phyloP scores from a whole-genome alignment of 2,797 vertebrate genomes.

The Darevskia mixta region DNA sequence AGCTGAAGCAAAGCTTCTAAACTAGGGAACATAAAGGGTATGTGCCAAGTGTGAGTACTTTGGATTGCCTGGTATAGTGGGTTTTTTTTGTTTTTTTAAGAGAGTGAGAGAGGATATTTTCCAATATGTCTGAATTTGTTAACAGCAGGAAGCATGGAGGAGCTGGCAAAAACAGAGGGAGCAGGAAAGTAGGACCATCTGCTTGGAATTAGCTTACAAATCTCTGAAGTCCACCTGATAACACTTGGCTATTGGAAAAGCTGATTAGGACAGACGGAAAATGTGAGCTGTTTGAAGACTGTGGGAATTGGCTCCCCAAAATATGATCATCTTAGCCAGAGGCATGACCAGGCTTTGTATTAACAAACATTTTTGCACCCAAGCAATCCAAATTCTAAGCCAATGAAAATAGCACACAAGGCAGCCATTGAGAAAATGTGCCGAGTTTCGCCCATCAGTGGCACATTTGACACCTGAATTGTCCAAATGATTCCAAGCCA shows the following conservation, averaged over 20 bases:
- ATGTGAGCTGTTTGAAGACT: neutral
- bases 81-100: conserved; percentile 53
- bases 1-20: conserved; percentile 2
- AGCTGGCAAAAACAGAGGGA: conserved; percentile 47
- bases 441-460: neutral
- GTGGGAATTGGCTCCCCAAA: neutral
- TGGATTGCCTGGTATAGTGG: conserved; percentile 68
- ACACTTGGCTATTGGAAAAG: neutral
- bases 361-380: neutral
- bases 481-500: neutral
- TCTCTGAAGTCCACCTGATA: neutral
- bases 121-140: conserved; percentile 49
- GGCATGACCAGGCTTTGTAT: neutral
- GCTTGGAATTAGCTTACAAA: conserved; percentile 61
- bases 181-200: conserved; percentile 61
- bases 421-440: neutral
- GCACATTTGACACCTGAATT: neutral
- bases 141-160: conserved; percentile 53
- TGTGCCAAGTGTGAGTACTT: neutral
- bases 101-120: conserved; percentile 33
- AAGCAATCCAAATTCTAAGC: neutral
- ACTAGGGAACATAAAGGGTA: conserved; percentile 20
- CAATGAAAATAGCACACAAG: neutral
- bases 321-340: too few relatives aligned
- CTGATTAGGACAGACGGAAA: neutral